phyloP scores from a whole-genome alignment of 2,113 vertebrate species.

The Phasianus colchicus region DNA sequence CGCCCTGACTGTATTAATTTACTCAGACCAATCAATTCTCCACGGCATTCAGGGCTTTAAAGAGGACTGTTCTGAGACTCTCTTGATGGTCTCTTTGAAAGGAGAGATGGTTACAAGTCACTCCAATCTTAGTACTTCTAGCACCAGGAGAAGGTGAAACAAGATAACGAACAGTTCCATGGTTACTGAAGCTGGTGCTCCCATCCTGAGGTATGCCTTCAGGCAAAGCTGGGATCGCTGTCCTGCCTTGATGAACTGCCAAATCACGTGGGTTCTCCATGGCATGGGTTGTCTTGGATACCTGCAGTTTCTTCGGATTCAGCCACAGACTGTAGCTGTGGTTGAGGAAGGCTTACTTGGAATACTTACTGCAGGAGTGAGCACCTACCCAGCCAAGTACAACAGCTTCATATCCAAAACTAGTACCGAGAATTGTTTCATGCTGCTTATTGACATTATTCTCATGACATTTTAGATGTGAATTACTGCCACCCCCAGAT shows the following conservation, averaged over 20 bases:
- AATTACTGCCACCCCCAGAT: neutral
- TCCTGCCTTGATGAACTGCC: neutral
- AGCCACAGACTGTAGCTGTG: neutral
- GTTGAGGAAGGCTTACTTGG: neutral
- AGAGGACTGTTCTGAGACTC: accelerated
- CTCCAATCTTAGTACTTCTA: neutral
- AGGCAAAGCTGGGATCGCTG: neutral
- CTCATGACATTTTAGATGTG: neutral
- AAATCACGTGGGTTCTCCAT: accelerated
- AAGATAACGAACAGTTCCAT: neutral
- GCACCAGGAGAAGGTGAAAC: neutral
- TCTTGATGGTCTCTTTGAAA: neutral
- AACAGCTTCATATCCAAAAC: neutral
- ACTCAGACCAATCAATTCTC: neutral
- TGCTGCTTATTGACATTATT: neutral
- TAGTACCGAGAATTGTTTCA: accelerated
- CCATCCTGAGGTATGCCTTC: neutral
- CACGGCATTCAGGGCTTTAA: neutral
- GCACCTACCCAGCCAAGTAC: neutral
- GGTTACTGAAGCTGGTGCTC: neutral
- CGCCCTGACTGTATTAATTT: neutral
- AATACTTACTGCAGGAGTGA: neutral
- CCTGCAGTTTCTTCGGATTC: neutral
- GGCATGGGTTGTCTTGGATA: neutral
- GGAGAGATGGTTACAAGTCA: neutral